A percentile compares a stretch with the other conserved stretches of the same genome.
Evolutionary conservation across 2,888 invertebrate genomes (phyloP).

Genomic region (Crepidodera aurea): DNA sequence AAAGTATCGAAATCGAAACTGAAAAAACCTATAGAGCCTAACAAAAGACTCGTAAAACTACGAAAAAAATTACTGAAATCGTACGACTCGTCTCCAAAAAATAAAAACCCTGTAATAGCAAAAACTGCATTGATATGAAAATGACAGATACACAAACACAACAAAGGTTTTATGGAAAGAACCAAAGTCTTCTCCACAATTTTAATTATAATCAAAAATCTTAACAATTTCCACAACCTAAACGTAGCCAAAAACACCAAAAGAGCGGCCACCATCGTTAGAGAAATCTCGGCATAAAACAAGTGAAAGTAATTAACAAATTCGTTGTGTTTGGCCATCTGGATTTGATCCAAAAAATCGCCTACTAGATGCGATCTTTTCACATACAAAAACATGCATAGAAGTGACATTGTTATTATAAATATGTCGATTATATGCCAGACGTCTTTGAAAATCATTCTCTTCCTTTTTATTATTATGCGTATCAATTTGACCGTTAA

Average conservation of each 20-base stretch:
- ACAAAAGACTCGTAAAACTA: slow-evolving; percentile 39
- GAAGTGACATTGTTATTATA: slow-evolving; percentile 45
- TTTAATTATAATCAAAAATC: slow-evolving; percentile 49
- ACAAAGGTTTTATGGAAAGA: slow-evolving; percentile 39
- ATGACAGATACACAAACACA: slow-evolving; percentile 44
- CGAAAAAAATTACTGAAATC: slow-evolving; percentile 39
- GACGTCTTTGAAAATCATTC: slow-evolving; percentile 39
- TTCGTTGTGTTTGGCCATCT: slow-evolving; percentile 47
- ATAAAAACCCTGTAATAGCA: slow-evolving; percentile 29
- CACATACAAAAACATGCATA: slow-evolving; percentile 42
- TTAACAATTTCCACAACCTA: slow-evolving; percentile 51
- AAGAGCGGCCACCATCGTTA: slow-evolving; percentile 45
- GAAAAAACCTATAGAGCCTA: slow-evolving; percentile 41
- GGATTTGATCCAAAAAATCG: slow-evolving; percentile 39
- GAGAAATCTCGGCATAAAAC: slow-evolving; percentile 43
- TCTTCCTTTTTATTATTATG: slow-evolving; percentile 38
- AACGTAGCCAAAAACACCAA: slow-evolving; percentile 51
- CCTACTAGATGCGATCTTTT: slow-evolving; percentile 38
- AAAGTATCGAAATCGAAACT: slow-evolving; percentile 37
- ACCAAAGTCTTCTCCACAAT: slow-evolving; percentile 50
- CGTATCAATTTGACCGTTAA: slow-evolving; percentile 37
- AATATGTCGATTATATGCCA: slow-evolving; percentile 49
- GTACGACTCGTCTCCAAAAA: slow-evolving; percentile 29
- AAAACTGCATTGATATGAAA: slow-evolving; percentile 38
- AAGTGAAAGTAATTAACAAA: slow-evolving; percentile 51